phyloP scores from a whole-genome alignment of 2,113 vertebrate genomes.

The Zapus hudsonius region DNA sequence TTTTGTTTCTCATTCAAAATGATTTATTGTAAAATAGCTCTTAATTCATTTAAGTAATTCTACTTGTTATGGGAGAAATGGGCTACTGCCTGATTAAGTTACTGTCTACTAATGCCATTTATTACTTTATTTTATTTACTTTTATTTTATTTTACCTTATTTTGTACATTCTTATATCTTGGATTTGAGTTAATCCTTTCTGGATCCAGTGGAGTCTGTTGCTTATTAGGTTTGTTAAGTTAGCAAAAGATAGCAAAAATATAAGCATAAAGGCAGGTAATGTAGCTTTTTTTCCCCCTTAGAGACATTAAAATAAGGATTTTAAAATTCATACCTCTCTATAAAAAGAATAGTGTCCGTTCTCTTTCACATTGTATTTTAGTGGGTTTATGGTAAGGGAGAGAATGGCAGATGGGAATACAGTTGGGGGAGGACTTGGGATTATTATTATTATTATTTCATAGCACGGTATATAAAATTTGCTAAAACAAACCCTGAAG shows the following conservation, averaged over 20 bases:
- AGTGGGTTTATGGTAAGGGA: neutral
- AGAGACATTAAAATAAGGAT: neutral
- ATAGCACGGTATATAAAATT: neutral
- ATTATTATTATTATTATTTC: neutral
- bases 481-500: neutral
- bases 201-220: neutral
- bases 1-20: neutral
- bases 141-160: neutral
- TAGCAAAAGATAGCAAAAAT: neutral
- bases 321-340: neutral
- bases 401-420: neutral
- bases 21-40: neutral
- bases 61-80: neutral
- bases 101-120: neutral
- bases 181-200: slow-evolving; percentile 1
- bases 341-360: neutral
- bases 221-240: neutral
- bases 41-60: neutral
- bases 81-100: neutral
- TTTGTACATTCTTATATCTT: neutral
- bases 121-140: neutral
- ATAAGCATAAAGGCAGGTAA: neutral
- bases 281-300: neutral
- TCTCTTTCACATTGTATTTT: neutral
- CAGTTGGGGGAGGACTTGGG: neutral